Evolutionary conservation across 2,888 invertebrate species (phyloP), one percentile per base, ranked within the genome.

Genomic region (Anorthoa munda): DNA sequence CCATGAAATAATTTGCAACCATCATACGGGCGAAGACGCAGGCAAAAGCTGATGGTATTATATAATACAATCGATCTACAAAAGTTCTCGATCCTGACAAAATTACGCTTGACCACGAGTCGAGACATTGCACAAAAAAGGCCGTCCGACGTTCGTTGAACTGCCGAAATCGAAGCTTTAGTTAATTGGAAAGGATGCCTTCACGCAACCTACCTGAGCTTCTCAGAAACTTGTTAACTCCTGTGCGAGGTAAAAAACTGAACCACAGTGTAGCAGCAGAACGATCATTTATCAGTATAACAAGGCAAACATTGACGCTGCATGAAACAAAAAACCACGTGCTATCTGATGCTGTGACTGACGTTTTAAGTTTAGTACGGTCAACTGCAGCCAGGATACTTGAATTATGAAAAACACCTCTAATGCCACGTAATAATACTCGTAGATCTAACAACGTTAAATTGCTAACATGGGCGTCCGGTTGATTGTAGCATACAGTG

Each of bases 121-220:
- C 64, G 59, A 69, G 66, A 59, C 55, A 45, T 46, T 53, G 50
- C 59, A 71, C 53, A 81, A 81, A 81, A 81, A 81, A 79, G 72
- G 48, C 13, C 31, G 17, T 4, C 60, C 9, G 46, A 0, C 75
- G 85, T 85, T 72, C 85, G 82, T 51, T 85, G 85, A 86, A 76
- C 85, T 63, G 64, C 31, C 66, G 70, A 79, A 79, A 72, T 68
- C 70, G 51, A 74, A 71, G 66, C 65, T 66, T 61, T 65, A 74
- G 77, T 82, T 82, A 82, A 86, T 83, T 83, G 84, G 71, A 46
- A 76, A 73, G 74, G 75, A 85, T 85, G 51, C 84, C 84, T 72
- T 82, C 83, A 84, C 77, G 81, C 66, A 81, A 66, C 58, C 67
- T 86, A 79, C 82, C 86, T 85, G 86, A 72, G 82, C 18, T 86